Evolutionary conservation across 2,888 invertebrate genomes (phyloP).

Genomic region (Ophion ellenae): DNA sequence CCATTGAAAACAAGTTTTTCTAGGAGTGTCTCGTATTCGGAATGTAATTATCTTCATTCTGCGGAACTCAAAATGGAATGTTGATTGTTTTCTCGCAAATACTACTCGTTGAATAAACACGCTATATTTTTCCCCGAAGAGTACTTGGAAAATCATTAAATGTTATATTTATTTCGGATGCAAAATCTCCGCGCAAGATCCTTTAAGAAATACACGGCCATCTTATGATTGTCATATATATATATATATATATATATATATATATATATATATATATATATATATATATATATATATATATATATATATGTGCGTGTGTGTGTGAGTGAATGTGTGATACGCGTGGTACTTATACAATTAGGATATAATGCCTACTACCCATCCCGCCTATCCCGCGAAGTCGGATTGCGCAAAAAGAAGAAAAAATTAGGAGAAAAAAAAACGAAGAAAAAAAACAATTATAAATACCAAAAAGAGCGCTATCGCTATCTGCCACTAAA

Average conservation of each 20-base stretch:
- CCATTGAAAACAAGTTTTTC: no score
- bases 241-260: background rate
- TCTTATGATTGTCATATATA: no score
- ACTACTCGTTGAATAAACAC: no score
- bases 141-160: no score
- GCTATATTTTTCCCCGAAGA: no score
- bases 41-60: no score
- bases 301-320: background rate
- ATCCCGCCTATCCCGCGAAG: slow-evolving; percentile 30
- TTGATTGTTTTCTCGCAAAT: no score
- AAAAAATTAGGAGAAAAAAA: background rate
- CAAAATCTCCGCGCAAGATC: no score
- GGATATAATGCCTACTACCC: slow-evolving; percentile 26
- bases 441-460: slow-evolving; percentile 6
- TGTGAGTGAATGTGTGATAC: slow-evolving; percentile 23
- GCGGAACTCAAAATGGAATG: no score
- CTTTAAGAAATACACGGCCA: no score
- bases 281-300: background rate
- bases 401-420: slow-evolving; percentile 42
- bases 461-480: slow-evolving; percentile 25
- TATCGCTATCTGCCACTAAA: slow-evolving; percentile 40
- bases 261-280: background rate
- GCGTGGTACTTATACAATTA: slow-evolving; percentile 47
- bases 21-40: no score
- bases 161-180: no score